phyloP scores from a whole-genome alignment of 2,113 vertebrate species.

The Alectura lathami region DNA sequence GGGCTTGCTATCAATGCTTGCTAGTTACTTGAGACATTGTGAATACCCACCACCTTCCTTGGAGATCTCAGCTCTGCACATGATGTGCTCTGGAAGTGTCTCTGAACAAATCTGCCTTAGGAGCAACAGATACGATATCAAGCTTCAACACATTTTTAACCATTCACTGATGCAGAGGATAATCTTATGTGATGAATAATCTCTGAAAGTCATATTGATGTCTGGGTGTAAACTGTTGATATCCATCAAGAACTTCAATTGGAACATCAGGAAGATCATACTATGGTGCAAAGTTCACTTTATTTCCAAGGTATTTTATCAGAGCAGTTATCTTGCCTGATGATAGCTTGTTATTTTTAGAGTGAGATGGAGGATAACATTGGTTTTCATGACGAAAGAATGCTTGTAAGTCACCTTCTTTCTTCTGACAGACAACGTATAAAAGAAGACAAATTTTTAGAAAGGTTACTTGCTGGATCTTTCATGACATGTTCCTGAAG shows the following conservation, averaged over 20 bases:
- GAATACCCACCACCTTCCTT: background rate
- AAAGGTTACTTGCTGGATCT: background rate
- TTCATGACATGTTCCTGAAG: background rate
- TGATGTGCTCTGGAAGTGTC: background rate
- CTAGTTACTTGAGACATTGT: background rate
- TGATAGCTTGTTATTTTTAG: slow-evolving; percentile 47
- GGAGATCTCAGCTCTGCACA: background rate
- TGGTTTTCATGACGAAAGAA: background rate
- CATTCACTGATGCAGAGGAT: background rate
- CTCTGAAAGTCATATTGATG: slow-evolving; percentile 52
- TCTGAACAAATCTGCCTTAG: background rate
- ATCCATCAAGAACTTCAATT: slow-evolving; percentile 38
- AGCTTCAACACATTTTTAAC: slow-evolving; percentile 13
- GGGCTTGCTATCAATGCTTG: background rate
- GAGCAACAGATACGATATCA: background rate
- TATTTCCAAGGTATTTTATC: slow-evolving; percentile 48
- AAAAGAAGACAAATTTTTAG: background rate
- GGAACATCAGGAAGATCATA: slow-evolving; percentile 31
- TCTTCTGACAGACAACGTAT: background rate
- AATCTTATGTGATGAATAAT: background rate
- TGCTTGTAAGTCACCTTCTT: slow-evolving; percentile 45
- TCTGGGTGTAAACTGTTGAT: slow-evolving; percentile 12
- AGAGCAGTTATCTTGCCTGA: background rate
- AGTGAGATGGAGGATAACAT: slow-evolving; percentile 25
- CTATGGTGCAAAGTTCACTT: background rate